Base-by-base conservation (phyloP, 2,888 invertebrate species). In the Drosophila kuntzei region DNA sequence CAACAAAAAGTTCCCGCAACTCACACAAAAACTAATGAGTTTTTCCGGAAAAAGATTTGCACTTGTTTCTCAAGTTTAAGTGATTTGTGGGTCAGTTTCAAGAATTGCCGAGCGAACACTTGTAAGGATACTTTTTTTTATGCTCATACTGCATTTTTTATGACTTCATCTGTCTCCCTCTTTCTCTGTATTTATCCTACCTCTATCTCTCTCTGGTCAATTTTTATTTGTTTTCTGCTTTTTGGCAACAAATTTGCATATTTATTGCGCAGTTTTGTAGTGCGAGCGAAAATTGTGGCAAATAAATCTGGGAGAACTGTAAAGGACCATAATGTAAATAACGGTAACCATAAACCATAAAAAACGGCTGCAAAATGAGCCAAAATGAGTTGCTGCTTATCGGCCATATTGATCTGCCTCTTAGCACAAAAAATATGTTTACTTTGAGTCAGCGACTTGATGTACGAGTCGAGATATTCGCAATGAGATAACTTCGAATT, bases 251-350 rank as follows among this genome's bases (percentile, higher is more conserved):
- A 86, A 86, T 86, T 86, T 86, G 86, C 85, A 86, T 86, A 86
- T 87, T 86, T 86, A 89, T 86, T 86, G 85, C 86, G 72, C 71
- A 87, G 79, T 70, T 79, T 80, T 71, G 68, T 63, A 72, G 60
- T 62, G 65, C 59, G 68, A 54, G 67, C 53, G 61, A 53, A 76
- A 71, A 78, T 75, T 66, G 68, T 61, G 63, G 69, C 65, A 75
- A 79, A 89, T 88, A 86, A 86, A 86, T 89, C 88, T 77, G 41
- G 34, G 3, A 22, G 47, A 22, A 57, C 50, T 51, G 63, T 66
- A 51, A 63, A 65, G 49, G 62, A 51, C 57, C 74, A 69, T 68
- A 77, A 75, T 76, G 71, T 74, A 85, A 79, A 85, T 64, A 76
- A 64, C 68, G 82, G 60, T 71, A 62, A 43, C 50, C 61, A 65